These are phyloP conservation scores for Nebria salina DNA, from an alignment of 2,888 invertebrate species.

Conservation along the genomic window DNA sequence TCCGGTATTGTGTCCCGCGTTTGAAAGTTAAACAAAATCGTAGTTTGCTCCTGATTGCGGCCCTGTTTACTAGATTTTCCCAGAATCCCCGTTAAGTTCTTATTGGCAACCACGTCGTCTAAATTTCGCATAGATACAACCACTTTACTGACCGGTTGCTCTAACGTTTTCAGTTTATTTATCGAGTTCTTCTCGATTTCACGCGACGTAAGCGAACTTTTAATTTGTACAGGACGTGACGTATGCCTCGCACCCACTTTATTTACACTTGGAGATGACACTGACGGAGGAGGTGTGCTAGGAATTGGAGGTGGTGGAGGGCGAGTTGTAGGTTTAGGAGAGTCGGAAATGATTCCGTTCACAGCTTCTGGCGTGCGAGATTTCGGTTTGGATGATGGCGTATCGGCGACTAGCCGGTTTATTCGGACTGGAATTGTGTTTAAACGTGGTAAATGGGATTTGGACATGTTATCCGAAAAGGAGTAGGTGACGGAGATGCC, in stretches of 20 bases:
- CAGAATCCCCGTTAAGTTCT: conserved; percentile 54
- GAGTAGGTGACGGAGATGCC: conserved; percentile 73
- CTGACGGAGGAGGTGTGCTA: conserved; percentile 57
- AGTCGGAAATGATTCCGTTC: background rate
- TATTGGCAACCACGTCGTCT: conserved; percentile 55
- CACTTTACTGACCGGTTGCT: conserved; percentile 63
- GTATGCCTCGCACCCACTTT: conserved; percentile 32
- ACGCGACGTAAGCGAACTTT: conserved; percentile 64
- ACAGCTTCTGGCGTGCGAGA: background rate
- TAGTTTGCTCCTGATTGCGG: conserved; percentile 67
- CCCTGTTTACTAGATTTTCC: conserved; percentile 55
- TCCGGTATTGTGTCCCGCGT: conserved; percentile 87
- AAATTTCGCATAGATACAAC: conserved; percentile 60
- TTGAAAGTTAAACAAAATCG: conserved; percentile 89
- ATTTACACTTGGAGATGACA: conserved; percentile 16
- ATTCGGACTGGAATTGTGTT: conserved; percentile 45
- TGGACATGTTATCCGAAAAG: conserved; percentile 62
- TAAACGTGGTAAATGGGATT: conserved; percentile 57
- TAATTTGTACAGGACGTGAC: conserved; percentile 34
- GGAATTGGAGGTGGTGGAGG: conserved; percentile 58
- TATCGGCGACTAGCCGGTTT: conserved; percentile 29
- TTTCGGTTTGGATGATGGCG: background rate
- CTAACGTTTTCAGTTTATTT: conserved; percentile 71
- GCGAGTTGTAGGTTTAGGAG: conserved; percentile 52
- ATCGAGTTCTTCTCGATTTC: conserved; percentile 77